phyloP scores from a whole-genome alignment of 1,140 invertebrate species.

The Fragariocoptes setiger region DNA sequence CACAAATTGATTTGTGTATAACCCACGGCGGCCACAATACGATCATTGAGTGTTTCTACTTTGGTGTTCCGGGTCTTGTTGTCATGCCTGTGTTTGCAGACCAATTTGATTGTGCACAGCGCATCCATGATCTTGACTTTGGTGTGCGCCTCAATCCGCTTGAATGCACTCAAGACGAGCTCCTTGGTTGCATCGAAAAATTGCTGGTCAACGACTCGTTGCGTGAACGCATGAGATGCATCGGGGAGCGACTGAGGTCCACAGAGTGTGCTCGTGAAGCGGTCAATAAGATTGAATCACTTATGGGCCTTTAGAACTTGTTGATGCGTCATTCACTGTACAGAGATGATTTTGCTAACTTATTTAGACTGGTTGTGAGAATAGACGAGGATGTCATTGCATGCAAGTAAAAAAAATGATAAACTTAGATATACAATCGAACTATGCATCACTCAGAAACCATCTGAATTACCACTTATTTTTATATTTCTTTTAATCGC shows the following conservation, averaged over 20 bases:
- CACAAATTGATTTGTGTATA: constrained; percentile 3
- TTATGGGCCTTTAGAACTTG: background rate
- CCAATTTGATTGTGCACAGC: constrained; percentile 9
- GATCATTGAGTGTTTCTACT: constrained; percentile 6
- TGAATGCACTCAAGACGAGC: constrained; percentile 3
- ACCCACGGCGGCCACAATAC: constrained; percentile 7
- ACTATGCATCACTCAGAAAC: no score
- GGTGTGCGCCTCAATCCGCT: constrained; percentile 4
- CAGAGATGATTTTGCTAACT: background rate
- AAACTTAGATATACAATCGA: no score
- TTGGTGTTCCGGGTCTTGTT: constrained; percentile 2
- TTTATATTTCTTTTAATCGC: no score
- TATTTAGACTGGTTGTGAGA: no score
- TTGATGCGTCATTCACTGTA: no score
- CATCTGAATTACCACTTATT: no score
- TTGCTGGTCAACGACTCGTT: constrained; percentile 3
- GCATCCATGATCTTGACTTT: constrained; percentile 3
- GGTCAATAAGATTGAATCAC: constrained; percentile 4
- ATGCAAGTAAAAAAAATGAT: background rate
- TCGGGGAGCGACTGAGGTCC: constrained; percentile 1
- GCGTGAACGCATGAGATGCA: background rate
- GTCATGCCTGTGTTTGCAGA: constrained; percentile 7
- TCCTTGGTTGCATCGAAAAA: constrained; percentile 4
- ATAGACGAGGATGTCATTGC: background rate
- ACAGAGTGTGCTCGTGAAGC: background rate